Conservation (phyloP, 2,888 invertebrate genomes). For the Spodoptera littoralis region DNA sequence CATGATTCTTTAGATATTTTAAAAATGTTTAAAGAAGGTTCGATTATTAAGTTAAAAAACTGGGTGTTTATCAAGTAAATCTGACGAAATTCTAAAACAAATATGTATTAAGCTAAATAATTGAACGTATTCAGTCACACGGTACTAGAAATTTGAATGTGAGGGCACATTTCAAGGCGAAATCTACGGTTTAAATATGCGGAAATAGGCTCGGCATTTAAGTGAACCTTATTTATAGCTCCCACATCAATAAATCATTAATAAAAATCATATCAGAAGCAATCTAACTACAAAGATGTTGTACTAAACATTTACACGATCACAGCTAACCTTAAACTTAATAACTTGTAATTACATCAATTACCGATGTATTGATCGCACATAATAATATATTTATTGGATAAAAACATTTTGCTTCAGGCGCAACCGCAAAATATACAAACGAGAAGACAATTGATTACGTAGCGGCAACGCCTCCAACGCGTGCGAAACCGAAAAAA, state of each 20-base stretch:
- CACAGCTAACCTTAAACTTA: slow-evolving; percentile 45
- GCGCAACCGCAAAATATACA: slow-evolving; percentile 62
- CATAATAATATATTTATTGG: slow-evolving; percentile 55
- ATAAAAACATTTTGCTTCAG: slow-evolving; percentile 59
- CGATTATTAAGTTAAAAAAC: too few species aligned
- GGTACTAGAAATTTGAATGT: slow-evolving; percentile 53
- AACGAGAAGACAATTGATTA: slow-evolving; percentile 81
- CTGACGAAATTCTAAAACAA: not conserved
- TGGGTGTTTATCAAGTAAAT: too few species aligned
- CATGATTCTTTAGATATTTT: too few species aligned
- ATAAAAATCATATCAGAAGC: slow-evolving; percentile 43
- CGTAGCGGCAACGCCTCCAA: slow-evolving; percentile 74
- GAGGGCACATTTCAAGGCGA: slow-evolving; percentile 57
- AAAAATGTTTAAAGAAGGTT: too few species aligned
- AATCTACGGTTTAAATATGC: slow-evolving; percentile 47
- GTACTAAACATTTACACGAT: slow-evolving; percentile 22
- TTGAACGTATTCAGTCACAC: slow-evolving; percentile 14
- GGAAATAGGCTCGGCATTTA: slow-evolving; percentile 55
- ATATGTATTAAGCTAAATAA: not conserved
- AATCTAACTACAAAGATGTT: slow-evolving; percentile 47
- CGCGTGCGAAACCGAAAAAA: slow-evolving; percentile 82
- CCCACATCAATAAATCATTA: slow-evolving; percentile 52
- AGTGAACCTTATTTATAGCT: slow-evolving; percentile 51
- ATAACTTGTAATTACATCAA: slow-evolving; percentile 48
- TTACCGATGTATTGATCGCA: slow-evolving; percentile 47